A percentile compares a stretch with the other conserved stretches of the same genome.
phyloP scores from a whole-genome alignment of 1,140 invertebrate species.

The Leptinotarsa texana region DNA sequence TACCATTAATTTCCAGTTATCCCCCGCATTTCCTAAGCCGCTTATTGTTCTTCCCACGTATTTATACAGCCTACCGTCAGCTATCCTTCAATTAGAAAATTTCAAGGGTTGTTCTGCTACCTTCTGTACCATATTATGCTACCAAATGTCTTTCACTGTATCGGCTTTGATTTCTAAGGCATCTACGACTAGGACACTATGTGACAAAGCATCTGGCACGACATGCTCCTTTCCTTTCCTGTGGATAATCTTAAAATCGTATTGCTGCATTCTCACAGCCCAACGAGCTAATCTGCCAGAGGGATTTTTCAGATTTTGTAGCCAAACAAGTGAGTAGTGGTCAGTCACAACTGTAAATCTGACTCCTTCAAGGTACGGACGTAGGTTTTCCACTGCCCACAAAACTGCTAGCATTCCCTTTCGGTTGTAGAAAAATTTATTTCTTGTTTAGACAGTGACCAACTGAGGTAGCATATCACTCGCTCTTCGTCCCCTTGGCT shows the following conservation, averaged over 20 bases:
- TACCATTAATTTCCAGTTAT: constrained; percentile 16
- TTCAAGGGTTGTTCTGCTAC: constrained; percentile 23
- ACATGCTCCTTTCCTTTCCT: too few species aligned
- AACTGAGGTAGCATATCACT: constrained; percentile 44
- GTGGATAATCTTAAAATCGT: too few species aligned
- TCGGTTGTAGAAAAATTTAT: too few species aligned
- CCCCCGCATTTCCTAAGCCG: neutral
- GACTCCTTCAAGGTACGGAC: too few species aligned
- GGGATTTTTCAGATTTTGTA: too few species aligned
- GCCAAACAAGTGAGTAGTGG: too few species aligned
- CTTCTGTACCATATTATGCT: constrained; percentile 7
- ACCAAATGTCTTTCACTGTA: constrained; percentile 34
- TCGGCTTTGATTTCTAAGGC: constrained; percentile 25
- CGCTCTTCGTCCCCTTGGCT: neutral
- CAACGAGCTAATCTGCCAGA: too few species aligned
- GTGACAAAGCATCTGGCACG: too few species aligned
- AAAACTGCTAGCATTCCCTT: too few species aligned
- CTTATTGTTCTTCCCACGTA: neutral
- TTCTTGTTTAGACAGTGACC: constrained; percentile 42
- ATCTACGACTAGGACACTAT: constrained; percentile 30
- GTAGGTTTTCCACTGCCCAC: too few species aligned
- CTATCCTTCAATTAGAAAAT: constrained; percentile 27
- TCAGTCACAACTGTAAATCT: too few species aligned
- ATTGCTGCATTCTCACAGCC: too few species aligned
- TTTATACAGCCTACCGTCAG: constrained; percentile 24